A percentile compares a stretch with the other conserved stretches of the same genome.
These are phyloP conservation scores for Daphoenositta chrysoptera DNA, from an alignment of 2,113 vertebrate genomes.

Conservation along the genomic window DNA sequence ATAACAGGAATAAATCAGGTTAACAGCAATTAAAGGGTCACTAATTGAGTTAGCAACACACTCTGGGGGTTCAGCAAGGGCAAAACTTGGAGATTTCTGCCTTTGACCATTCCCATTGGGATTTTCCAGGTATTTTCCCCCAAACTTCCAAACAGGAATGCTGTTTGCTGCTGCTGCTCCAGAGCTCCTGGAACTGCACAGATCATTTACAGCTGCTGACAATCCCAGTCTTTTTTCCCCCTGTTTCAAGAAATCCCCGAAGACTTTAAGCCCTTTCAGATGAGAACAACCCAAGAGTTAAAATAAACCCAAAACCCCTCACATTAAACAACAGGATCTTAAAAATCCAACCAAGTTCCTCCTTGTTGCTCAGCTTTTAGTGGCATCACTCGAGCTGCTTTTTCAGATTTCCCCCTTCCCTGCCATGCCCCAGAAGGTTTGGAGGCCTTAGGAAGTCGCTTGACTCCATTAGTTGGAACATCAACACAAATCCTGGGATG, in stretches of 20 bases:
- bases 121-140: not conserved
- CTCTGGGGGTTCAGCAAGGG: too few relatives aligned
- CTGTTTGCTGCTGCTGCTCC: not conserved
- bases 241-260: not conserved
- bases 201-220: not conserved
- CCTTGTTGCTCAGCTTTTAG: not conserved
- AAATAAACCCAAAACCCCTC: not conserved
- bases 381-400: not conserved
- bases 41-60: too few relatives aligned
- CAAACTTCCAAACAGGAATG: not conserved
- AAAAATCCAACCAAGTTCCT: not conserved
- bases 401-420: not conserved
- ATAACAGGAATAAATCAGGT: not conserved
- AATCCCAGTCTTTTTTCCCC: not conserved
- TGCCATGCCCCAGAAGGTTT: not conserved
- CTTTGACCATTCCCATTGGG: not conserved
- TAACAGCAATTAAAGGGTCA: not conserved
- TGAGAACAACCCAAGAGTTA: not conserved
- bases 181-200: not conserved
- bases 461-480: not conserved
- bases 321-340: not conserved
- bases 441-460: not conserved
- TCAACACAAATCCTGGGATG: not conserved
- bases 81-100: not conserved
- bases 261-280: not conserved